A percentile compares a stretch with the other conserved stretches of the same genome.
Conservation (phyloP, 2,797 vertebrate species). For the Lepus oiostolus region DNA sequence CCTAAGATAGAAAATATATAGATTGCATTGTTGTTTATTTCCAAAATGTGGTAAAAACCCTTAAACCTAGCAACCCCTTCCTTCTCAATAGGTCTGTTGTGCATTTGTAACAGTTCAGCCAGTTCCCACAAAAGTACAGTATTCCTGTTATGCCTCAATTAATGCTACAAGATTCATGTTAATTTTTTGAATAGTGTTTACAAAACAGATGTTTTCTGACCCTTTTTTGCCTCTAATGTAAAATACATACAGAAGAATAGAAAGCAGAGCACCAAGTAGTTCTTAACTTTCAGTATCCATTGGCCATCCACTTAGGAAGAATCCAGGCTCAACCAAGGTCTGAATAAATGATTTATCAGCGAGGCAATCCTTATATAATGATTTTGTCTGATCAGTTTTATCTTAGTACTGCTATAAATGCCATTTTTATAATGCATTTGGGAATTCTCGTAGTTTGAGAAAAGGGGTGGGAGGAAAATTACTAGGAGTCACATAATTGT, state of each 20-base stretch:
- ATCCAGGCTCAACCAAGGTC: not conserved
- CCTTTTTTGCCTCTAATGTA: slow-evolving; percentile 38
- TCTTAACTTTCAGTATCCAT: slow-evolving; percentile 64
- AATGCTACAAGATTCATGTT: not conserved
- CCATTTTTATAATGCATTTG: slow-evolving; percentile 71
- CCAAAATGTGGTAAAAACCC: slow-evolving; percentile 73
- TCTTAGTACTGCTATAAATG: slow-evolving; percentile 40
- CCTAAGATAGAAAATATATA: slow-evolving; percentile 72
- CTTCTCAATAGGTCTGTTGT: slow-evolving; percentile 68
- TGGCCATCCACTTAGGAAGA: slow-evolving; percentile 40
- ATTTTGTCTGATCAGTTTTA: slow-evolving; percentile 37
- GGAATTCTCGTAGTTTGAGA: slow-evolving; percentile 67
- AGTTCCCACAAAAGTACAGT: not conserved
- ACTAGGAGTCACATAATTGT: slow-evolving; percentile 48
- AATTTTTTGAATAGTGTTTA: slow-evolving; percentile 31
- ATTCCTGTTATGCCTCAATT: not conserved
- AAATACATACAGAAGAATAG: slow-evolving; percentile 40
- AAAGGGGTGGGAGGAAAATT: slow-evolving; percentile 24
- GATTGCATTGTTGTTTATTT: slow-evolving; percentile 75
- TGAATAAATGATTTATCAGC: slow-evolving; percentile 35
- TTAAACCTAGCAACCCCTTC: slow-evolving; percentile 68
- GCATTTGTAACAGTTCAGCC: slow-evolving; percentile 70
- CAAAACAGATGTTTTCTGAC: not conserved
- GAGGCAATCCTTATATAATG: slow-evolving; percentile 28
- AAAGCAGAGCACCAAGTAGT: slow-evolving; percentile 50